Evolutionary conservation across 1,140 invertebrate genomes (phyloP), one percentile per base, ranked within the genome.

Genomic region (Psilanteris sp.): DNA sequence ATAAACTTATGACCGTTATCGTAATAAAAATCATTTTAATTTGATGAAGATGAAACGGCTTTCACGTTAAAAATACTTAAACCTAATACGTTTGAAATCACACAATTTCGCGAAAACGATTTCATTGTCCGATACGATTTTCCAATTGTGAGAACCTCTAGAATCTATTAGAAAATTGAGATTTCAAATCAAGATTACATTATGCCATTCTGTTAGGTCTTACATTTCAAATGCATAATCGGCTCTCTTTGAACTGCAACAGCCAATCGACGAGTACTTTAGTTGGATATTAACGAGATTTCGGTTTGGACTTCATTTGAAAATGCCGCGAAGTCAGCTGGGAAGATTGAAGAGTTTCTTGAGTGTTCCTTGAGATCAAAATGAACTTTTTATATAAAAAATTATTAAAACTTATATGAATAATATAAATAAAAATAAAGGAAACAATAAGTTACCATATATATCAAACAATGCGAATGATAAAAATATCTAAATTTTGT

Each of bases 181-280:
- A 74, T 74, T 67, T 39, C 11, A 29, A 61, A 61, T 43, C 36
- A 39, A 59, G 61, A 74, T 74, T 61, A 34, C 20, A 54, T 67
- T 61, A 13, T 41, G 9, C 41, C 43, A 57, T 72, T 72, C 68
- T 48, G 41, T 72, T 64, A 46, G 48, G 31, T 62, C 57, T 48
- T 62, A 57, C 50, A 72, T 26, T 71, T 36, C 41, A 20, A 62
- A 55, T 72, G 50, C 68, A 62, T 72, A 72, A 72, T 72, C 57
- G 44, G 32, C 41, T 57, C 11, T 29, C 54, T 70, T 50, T 59
- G 43, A 70, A 59, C n/a, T 31, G 66, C 43, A 57, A 31, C 50
- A 48, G 26, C 41, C 15, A 24, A 32, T 48, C 41, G 32, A 68
- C 26, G 32, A 29, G 14, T 13, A 15, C 15, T 6, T 16, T 13